phyloP scores from a whole-genome alignment of 1,140 invertebrate species.

The Drosophila kepulauana region DNA sequence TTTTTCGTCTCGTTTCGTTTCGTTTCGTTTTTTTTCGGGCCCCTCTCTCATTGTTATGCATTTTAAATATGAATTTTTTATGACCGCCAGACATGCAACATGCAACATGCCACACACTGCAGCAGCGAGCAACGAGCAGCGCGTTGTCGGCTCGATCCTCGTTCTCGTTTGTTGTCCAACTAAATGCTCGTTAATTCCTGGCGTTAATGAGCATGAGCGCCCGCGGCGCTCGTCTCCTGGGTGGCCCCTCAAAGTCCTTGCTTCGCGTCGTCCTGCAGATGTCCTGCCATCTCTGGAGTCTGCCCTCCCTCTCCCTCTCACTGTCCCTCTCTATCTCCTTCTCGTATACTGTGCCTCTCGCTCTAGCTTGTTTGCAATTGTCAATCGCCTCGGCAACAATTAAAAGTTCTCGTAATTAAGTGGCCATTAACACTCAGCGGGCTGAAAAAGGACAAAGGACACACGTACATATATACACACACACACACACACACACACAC shows the following conservation, averaged over 20 bases:
- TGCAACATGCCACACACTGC: constrained; percentile 3
- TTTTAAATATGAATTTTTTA: constrained; percentile 80
- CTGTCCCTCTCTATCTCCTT: too few species aligned
- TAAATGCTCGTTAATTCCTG: constrained; percentile 75
- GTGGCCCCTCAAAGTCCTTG: constrained; percentile 28
- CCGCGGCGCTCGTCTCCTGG: constrained; percentile 39
- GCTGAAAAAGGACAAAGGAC: background rate
- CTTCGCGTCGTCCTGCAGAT: constrained; percentile 29
- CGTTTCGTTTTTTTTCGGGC: background rate
- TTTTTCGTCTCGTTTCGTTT: background rate
- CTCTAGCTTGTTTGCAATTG: constrained; percentile 5
- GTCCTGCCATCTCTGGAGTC: background rate
- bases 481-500: background rate
- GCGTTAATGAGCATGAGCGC: constrained; percentile 72
- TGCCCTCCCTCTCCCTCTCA: too few species aligned
- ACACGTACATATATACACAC: too few species aligned
- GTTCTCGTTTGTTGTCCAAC: constrained; percentile 39
- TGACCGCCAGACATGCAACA: constrained; percentile 67
- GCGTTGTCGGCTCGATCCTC: constrained; percentile 36
- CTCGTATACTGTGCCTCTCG: background rate
- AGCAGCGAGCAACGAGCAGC: background rate
- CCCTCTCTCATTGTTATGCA: constrained; percentile 76
- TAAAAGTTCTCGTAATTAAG: constrained; percentile 39
- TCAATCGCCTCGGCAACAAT: constrained; percentile 24
- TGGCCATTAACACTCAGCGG: constrained; percentile 45